Evolutionary conservation across 2,113 vertebrate species (phyloP), one percentile per base, ranked within the genome.

Genomic region (Prietella phreatophila): DNA sequence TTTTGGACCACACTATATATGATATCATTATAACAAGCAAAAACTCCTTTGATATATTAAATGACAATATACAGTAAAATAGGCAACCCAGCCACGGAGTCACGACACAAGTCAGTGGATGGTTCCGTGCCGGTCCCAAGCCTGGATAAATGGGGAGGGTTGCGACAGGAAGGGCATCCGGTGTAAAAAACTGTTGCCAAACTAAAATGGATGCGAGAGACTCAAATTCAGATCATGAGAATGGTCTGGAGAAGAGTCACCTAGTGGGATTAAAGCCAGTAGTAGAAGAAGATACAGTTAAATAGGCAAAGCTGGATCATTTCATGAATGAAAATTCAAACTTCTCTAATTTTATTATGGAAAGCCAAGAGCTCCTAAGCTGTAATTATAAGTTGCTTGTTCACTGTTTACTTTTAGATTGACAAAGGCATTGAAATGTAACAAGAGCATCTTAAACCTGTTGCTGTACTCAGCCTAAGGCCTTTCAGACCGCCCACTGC

Each of bases 371-470:
- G 71, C 61, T 67, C 53, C 33, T 30, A 67, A 71, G 78, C 14
- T 42, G 53, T 84, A 78, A 73, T 81, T 84, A 69, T 69, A 87
- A 58, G 75, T 61, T 67, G 30, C 56, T 9, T 60, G 15, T 80
- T 60, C 36, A 61, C 47, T 60, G 79, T 83, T 86, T 83, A 84
- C 75, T 83, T 86, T 89, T 60, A 33, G 30, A 89, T 80, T 87
- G 30, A 85, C 10, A 42, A 39, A 83, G 39, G 86, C 61, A 33
- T 33, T 78, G 60, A 85, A 86, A 71, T 39, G 20, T 80, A 86
- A 91, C 67, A 33, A 87, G 56, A 65, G 53, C 69, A 53, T 71
- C 56, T 89, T 75, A 84, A 63, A 65, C 86, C 81, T 86, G 78
- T 79, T 69, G 56, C 30, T 36, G 67, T 53, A 63, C 67, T 69